phyloP scores from a whole-genome alignment of 2,797 vertebrate species.

The Pampus argenteus region DNA sequence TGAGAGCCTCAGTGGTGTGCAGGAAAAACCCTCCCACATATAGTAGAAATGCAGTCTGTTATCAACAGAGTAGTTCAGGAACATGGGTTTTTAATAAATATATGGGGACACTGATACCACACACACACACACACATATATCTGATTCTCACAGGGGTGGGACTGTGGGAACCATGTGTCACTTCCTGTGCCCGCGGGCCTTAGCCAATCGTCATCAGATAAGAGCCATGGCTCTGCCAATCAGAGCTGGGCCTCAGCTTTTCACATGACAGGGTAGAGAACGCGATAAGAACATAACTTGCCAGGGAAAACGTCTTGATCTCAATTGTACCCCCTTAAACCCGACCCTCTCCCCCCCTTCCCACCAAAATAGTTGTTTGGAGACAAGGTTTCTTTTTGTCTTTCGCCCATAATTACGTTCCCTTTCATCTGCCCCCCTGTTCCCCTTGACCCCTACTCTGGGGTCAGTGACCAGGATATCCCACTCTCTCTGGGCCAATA shows the following conservation, averaged over 20 bases:
- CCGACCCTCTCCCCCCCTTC: slow-evolving; percentile 71
- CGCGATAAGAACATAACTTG: slow-evolving; percentile 81
- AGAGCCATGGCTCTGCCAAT: slow-evolving; percentile 76
- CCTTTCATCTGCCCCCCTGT: slow-evolving; percentile 88
- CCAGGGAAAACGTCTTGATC: slow-evolving; percentile 83
- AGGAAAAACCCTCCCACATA: slow-evolving; percentile 41
- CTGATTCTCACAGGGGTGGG: slow-evolving; percentile 79
- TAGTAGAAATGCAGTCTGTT: slow-evolving; percentile 31
- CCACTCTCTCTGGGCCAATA: slow-evolving; percentile 86
- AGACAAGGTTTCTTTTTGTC: slow-evolving; percentile 88
- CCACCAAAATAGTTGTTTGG: slow-evolving; percentile 88
- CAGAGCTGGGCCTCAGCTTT: slow-evolving; percentile 61
- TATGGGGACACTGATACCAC: background rate
- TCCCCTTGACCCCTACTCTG: slow-evolving; percentile 85
- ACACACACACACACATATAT: background rate
- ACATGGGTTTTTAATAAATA: slow-evolving; percentile 10
- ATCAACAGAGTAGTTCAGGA: slow-evolving; percentile 25
- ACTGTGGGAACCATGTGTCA: slow-evolving; percentile 85
- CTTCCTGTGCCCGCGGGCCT: slow-evolving; percentile 84
- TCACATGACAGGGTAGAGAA: slow-evolving; percentile 68
- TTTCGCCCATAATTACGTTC: slow-evolving; percentile 84
- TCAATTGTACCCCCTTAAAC: slow-evolving; percentile 75
- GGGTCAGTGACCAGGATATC: slow-evolving; percentile 89
- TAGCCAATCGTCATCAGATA: slow-evolving; percentile 87
- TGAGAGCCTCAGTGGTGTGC: slow-evolving; percentile 30